phyloP scores from a whole-genome alignment of 2,797 vertebrate species.

The Falco columbarius region DNA sequence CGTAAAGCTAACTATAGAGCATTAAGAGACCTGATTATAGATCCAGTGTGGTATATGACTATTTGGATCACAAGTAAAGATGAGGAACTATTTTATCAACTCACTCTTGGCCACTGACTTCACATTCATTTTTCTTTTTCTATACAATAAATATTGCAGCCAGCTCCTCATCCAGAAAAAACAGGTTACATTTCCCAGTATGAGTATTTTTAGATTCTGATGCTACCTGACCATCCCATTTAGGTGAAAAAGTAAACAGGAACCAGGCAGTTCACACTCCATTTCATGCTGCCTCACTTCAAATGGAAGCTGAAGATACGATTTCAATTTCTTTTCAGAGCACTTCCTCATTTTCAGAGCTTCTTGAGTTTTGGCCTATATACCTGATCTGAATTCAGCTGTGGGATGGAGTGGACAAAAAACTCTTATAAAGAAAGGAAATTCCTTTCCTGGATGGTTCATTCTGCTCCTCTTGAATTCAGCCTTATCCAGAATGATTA shows the following conservation, averaged over 20 bases:
- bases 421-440: background rate
- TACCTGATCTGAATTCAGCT: constrained; percentile 10
- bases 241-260: constrained; percentile 27
- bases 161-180: constrained; percentile 1
- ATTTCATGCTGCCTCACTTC: constrained; percentile 30
- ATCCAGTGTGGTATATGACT: background rate
- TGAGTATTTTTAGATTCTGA: constrained; percentile 11
- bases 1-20: background rate
- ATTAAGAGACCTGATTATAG: background rate
- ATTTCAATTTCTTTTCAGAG: constrained; percentile 9
- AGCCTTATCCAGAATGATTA: background rate
- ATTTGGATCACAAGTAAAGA: background rate
- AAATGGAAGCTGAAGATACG: background rate
- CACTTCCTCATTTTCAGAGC: constrained; percentile 18
- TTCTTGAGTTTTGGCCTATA: background rate
- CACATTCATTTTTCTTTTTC: background rate
- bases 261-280: constrained; percentile 9
- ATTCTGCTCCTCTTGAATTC: background rate
- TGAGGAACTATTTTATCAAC: background rate
- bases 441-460: background rate
- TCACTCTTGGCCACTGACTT: background rate
- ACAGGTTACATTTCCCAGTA: background rate
- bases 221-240: constrained; percentile 19
- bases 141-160: background rate
- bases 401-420: background rate